Conservation (phyloP, 2,113 vertebrate genomes). For the Rhinopomastus cyanomelas region DNA sequence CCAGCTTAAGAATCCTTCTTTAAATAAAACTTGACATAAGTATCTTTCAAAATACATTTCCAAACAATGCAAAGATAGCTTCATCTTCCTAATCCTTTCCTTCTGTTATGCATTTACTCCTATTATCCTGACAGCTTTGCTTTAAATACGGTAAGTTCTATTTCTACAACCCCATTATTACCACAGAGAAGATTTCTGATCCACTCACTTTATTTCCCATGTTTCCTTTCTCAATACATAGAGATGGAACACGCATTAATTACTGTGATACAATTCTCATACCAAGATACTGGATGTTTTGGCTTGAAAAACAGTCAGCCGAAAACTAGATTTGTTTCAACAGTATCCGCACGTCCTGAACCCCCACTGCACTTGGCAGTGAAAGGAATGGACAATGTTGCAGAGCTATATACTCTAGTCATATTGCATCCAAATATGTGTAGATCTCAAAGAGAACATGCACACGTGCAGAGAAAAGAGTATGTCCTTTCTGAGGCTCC, state of each 20-base stretch:
- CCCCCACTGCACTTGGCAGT: background rate
- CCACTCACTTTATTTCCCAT: background rate
- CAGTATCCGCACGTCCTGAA: conserved; percentile 2
- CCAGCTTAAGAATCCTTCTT: conserved; percentile 3
- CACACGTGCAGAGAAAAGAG: background rate
- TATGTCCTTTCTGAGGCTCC: background rate
- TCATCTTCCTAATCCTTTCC: background rate
- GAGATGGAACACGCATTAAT: background rate
- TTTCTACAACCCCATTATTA: conserved; percentile 1
- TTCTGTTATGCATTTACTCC: background rate
- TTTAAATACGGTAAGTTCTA: background rate
- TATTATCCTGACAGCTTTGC: background rate
- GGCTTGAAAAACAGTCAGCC: background rate
- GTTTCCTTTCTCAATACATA: background rate
- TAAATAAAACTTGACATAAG: background rate
- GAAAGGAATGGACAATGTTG: background rate
- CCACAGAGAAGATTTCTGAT: conserved; percentile 9
- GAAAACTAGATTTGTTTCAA: background rate
- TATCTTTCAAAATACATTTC: conserved; percentile 25
- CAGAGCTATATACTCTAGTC: background rate
- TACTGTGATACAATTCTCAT: background rate
- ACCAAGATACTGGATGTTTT: background rate
- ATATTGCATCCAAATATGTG: background rate
- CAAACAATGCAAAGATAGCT: background rate
- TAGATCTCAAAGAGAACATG: background rate